Conservation (phyloP, 2,797 vertebrate genomes). For the Syndactyla subalaris region DNA sequence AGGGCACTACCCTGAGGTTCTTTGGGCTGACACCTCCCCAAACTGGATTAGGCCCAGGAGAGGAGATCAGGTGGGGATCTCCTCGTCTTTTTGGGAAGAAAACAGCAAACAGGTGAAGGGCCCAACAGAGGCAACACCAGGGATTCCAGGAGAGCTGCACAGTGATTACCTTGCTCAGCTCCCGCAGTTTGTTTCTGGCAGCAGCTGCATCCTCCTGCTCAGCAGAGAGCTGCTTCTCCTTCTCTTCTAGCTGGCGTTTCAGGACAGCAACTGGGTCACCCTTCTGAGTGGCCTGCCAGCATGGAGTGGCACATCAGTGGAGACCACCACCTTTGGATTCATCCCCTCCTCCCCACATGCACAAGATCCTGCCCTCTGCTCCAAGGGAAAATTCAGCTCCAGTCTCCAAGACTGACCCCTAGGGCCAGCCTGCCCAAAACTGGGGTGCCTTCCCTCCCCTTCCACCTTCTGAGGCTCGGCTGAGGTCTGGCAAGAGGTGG, state of each 20-base stretch:
- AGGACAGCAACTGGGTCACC: conserved; percentile 88
- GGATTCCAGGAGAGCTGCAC: rapidly evolving
- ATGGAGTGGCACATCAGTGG: background rate
- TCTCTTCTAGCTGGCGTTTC: conserved; percentile 94
- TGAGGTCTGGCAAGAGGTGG: background rate
- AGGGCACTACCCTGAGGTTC: rapidly evolving
- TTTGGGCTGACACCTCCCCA: background rate
- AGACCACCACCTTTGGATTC: background rate
- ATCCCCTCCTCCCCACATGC: rapidly evolving
- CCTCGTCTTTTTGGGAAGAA: background rate
- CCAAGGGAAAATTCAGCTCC: background rate
- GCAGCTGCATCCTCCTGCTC: conserved; percentile 87
- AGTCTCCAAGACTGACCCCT: background rate
- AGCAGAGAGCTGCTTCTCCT: conserved; percentile 86
- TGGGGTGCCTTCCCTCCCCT: background rate
- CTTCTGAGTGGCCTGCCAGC: conserved; percentile 89
- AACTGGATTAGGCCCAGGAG: background rate
- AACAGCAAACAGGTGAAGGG: background rate
- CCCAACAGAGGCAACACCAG: rapidly evolving
- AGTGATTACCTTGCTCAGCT: conserved; percentile 86
- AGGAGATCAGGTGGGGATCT: background rate
- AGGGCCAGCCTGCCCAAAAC: background rate
- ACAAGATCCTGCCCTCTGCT: background rate
- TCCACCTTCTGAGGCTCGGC: rapidly evolving
- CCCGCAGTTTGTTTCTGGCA: conserved; percentile 87